A percentile compares a stretch with the other conserved stretches of the same genome.
These are phyloP conservation scores for Enteromius mattozi DNA, from an alignment of 2,797 vertebrate genomes.

Conservation along the genomic window DNA sequence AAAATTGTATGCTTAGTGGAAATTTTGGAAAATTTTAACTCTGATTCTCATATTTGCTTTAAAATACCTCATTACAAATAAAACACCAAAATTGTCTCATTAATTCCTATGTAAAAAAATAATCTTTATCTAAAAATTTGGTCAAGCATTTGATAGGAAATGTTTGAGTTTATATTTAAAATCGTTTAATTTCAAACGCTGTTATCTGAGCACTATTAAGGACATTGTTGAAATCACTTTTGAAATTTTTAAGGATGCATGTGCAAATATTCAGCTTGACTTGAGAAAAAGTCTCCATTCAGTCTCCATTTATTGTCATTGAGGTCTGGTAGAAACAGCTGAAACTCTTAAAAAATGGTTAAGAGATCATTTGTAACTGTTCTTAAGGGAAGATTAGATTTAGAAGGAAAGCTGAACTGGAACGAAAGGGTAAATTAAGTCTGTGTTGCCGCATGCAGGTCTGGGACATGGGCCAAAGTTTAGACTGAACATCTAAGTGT, in stretches of 20 bases:
- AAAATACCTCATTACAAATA: not conserved
- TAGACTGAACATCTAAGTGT: constrained; percentile 16
- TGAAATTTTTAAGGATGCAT: not conserved
- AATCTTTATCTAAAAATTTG: no score
- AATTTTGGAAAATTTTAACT: not conserved
- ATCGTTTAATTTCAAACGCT: no score
- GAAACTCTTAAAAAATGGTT: not conserved
- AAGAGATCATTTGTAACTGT: not conserved
- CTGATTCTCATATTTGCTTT: not conserved
- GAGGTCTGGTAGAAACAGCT: not conserved
- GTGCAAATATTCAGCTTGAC: not conserved
- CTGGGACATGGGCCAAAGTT: constrained; percentile 16
- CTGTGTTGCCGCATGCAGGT: constrained; percentile 10
- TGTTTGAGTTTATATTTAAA: not conserved
- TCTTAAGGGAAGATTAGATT: not conserved
- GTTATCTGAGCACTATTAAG: not conserved
- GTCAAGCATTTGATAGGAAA: not conserved
- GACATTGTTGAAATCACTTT: not conserved
- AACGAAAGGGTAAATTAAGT: not conserved
- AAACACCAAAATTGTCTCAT: no score
- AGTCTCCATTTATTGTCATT: not conserved
- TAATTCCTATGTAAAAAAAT: no score
- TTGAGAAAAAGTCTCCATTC: not conserved
- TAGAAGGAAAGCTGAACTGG: not conserved
- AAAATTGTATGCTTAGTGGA: not conserved